Conservation (phyloP, 2,113 vertebrate genomes). For the Cepphus grylle region DNA sequence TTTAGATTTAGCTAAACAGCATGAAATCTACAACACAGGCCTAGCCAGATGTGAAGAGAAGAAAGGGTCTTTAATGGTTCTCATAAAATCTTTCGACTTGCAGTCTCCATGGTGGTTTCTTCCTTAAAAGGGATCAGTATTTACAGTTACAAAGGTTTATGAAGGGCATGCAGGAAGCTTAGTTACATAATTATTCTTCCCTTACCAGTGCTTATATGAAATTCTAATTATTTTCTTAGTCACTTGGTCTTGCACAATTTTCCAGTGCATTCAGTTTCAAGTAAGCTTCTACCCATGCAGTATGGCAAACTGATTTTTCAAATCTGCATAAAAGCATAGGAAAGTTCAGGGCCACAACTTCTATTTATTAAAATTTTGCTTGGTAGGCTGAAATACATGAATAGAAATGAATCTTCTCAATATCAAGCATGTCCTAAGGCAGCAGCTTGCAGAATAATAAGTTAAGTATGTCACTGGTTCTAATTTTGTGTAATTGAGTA, state of each 20-base stretch:
- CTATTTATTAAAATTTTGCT: conserved; percentile 14
- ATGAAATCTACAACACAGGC: conserved; percentile 7
- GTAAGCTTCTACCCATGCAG: background rate
- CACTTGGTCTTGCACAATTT: background rate
- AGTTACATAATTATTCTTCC: conserved; percentile 36
- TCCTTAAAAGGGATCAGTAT: conserved; percentile 56
- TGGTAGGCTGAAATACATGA: background rate
- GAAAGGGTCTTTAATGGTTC: conserved; percentile 26
- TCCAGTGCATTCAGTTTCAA: conserved; percentile 17
- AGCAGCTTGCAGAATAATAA: background rate
- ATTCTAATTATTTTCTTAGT: background rate
- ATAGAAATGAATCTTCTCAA: background rate
- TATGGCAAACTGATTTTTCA: background rate
- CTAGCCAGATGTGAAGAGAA: conserved; percentile 48
- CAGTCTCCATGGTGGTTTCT: background rate
- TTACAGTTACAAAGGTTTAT: conserved; percentile 47
- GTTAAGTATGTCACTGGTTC: conserved; percentile 47
- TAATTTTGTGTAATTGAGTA: conserved; percentile 54
- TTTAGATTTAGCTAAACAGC: background rate
- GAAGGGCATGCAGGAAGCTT: background rate
- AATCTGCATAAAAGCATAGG: background rate
- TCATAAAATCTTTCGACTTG: conserved; percentile 56
- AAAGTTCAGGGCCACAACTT: background rate
- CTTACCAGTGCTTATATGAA: background rate
- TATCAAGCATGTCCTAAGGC: conserved; percentile 16